Percentiles rank a stretch among this genome's conserved stretches.
phyloP scores from a whole-genome alignment of 2,888 invertebrate genomes.

The Heliothis peltigera region DNA sequence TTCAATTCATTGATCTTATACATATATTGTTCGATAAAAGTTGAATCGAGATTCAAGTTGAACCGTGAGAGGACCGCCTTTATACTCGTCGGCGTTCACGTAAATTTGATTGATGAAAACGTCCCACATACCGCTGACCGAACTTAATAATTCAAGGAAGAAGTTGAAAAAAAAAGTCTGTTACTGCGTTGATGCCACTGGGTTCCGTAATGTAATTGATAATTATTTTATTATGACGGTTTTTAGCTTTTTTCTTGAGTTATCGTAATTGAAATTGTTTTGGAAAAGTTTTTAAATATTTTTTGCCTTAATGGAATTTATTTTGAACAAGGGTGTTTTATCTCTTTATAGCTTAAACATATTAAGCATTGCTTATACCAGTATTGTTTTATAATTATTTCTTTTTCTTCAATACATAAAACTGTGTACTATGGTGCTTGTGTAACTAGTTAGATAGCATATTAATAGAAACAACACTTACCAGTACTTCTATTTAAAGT shows the following conservation, averaged over 20 bases:
- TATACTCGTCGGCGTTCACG: conserved; percentile 60
- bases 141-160: conserved; percentile 73
- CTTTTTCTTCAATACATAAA: not conserved
- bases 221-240: conserved; percentile 10
- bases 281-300: conserved; percentile 7
- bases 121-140: conserved; percentile 67
- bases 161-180: conserved; percentile 56
- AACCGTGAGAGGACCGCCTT: conserved; percentile 29
- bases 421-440: no score
- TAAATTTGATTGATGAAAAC: conserved; percentile 80
- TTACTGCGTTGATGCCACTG: conserved; percentile 1
- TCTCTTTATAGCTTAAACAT: not conserved
- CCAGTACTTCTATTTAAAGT: no score
- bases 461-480: no score
- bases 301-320: conserved; percentile 29
- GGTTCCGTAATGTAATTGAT: conserved; percentile 46
- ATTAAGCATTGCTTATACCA: not conserved
- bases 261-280: conserved; percentile 31
- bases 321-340: conserved; percentile 9
- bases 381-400: not conserved
- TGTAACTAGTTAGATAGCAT: no score
- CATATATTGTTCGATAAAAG: not conserved
- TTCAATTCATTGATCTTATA: not conserved
- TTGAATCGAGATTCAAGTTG: conserved; percentile 4
- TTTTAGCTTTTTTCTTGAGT: conserved; percentile 9